Evolutionary conservation across 2,888 invertebrate genomes (phyloP).

Genomic region (Drosophila stalkeri): DNA sequence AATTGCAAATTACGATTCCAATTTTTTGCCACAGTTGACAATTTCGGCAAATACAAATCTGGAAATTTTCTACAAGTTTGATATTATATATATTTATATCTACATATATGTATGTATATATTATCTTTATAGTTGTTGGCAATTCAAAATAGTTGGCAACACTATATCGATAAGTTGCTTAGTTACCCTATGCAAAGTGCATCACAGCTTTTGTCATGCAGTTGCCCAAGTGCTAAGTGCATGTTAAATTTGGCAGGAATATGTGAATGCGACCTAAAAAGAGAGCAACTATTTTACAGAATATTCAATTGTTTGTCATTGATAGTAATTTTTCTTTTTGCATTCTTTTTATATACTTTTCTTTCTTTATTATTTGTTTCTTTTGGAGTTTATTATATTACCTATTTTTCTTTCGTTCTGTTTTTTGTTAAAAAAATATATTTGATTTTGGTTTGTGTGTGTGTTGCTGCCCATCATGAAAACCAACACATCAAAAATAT

Average conservation of each 20-base stretch:
- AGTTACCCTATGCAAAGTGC: background rate
- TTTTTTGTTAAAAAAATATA: constrained; percentile 30
- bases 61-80: background rate
- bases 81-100: background rate
- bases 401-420: constrained; percentile 31
- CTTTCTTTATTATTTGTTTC: background rate
- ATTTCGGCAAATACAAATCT: background rate
- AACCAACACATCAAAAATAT: constrained; percentile 19
- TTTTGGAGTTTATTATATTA: constrained; percentile 21
- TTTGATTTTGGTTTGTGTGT: constrained; percentile 41
- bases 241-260: background rate
- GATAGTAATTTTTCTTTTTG: background rate
- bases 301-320: background rate
- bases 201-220: constrained; percentile 3
- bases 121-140: background rate
- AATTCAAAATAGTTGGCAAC: background rate
- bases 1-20: constrained; percentile 5
- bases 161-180: background rate
- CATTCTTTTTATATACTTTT: background rate
- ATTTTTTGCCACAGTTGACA: background rate
- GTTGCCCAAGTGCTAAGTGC: constrained; percentile 1
- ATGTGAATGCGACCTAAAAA: background rate
- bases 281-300: constrained; percentile 2
- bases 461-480: constrained; percentile 48
- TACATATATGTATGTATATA: background rate